Percentiles rank a stretch among this genome's conserved stretches.
These are phyloP conservation scores for Rhinichthys klamathensis DNA, from an alignment of 2,113 vertebrate genomes.

Conservation along the genomic window DNA sequence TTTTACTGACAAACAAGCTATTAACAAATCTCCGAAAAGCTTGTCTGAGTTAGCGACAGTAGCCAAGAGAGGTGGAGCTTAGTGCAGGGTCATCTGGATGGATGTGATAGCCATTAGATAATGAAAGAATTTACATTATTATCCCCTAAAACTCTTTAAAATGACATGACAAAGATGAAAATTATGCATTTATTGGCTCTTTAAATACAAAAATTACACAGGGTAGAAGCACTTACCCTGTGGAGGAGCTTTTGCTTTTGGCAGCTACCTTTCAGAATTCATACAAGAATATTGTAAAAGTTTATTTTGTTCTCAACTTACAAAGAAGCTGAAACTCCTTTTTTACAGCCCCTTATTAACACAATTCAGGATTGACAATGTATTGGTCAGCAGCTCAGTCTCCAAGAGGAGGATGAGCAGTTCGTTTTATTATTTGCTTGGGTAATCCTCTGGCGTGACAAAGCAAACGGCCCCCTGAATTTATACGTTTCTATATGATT, in stretches of 20 bases:
- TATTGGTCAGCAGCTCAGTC: conserved; percentile 1
- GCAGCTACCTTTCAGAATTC: background rate
- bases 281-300: background rate
- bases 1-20: too few relatives aligned
- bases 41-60: background rate
- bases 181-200: conserved; percentile 11
- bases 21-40: too few relatives aligned
- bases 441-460: conserved; percentile 55
- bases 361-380: conserved; percentile 2
- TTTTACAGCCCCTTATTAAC: background rate
- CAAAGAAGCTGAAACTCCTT: background rate
- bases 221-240: background rate
- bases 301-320: background rate
- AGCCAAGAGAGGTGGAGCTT: background rate
- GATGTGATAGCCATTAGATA: background rate
- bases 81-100: background rate
- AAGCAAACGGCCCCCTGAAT: conserved; percentile 42
- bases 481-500: conserved; percentile 54
- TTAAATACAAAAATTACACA: background rate
- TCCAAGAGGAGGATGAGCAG: conserved; percentile 31
- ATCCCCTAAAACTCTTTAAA: background rate
- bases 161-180: background rate
- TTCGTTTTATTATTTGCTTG: conserved; percentile 55
- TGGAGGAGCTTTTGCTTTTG: background rate
- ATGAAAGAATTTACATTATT: background rate